A percentile compares a stretch with the other conserved stretches of the same genome.
phyloP scores from a whole-genome alignment of 2,888 invertebrate genomes.

The Rugalucina vietnamica region DNA sequence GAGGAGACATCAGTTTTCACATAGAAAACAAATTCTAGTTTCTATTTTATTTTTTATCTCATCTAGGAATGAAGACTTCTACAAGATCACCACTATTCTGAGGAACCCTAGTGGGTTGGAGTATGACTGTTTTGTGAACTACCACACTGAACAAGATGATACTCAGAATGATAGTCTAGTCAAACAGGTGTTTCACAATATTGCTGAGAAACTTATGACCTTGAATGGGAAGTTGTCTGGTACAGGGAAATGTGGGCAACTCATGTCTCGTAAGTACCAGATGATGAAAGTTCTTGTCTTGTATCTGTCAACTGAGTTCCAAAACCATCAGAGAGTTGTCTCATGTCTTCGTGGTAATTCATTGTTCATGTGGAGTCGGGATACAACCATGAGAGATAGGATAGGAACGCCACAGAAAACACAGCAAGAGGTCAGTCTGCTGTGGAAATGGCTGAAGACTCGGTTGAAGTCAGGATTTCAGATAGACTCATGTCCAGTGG shows the following conservation, averaged over 20 bases:
- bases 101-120: neutral
- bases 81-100: neutral
- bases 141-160: neutral
- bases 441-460: neutral
- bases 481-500: neutral
- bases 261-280: neutral
- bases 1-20: no score
- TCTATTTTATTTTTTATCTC: no score
- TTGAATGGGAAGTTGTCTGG: neutral
- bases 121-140: neutral
- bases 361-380: neutral
- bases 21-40: no score
- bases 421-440: neutral
- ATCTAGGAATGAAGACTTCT: neutral
- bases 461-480: neutral
- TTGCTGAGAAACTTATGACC: neutral
- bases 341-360: neutral
- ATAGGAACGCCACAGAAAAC: neutral
- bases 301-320: neutral
- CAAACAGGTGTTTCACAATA: neutral
- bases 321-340: neutral
- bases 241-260: neutral
- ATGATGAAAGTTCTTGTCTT: neutral
- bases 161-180: neutral
- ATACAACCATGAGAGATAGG: neutral